phyloP scores from a whole-genome alignment of 2,797 vertebrate genomes.

The Schizothorax lantsangensis region DNA sequence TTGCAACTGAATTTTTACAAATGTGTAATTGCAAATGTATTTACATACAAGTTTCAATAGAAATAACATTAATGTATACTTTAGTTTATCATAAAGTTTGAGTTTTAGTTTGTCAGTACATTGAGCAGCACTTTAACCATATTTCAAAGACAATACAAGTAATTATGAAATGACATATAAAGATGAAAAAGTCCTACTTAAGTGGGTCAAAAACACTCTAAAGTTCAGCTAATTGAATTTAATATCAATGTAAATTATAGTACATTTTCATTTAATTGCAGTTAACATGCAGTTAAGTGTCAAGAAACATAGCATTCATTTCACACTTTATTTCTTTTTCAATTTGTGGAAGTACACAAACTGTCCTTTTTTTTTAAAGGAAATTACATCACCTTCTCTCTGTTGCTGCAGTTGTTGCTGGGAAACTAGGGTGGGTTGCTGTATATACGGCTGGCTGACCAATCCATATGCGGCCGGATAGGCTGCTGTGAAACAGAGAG shows the following conservation, averaged over 20 bases:
- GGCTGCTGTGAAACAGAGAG: slow-evolving; percentile 82
- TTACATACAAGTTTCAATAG: not conserved
- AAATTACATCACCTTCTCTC: slow-evolving; percentile 84
- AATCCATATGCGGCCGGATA: slow-evolving; percentile 92
- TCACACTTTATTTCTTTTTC: not conserved
- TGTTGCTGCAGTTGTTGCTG: slow-evolving; percentile 91
- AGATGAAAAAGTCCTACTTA: not conserved
- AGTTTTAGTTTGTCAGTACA: not conserved
- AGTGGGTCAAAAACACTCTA: not conserved
- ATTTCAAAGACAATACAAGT: not conserved
- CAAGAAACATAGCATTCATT: not conserved
- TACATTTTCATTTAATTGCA: not conserved
- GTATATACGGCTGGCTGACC: slow-evolving; percentile 89
- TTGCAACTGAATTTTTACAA: not conserved
- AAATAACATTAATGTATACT: not conserved
- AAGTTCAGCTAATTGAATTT: not conserved
- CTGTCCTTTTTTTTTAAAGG: slow-evolving; percentile 50
- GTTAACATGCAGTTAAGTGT: not conserved
- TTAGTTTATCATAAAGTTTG: not conserved
- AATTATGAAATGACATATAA: not conserved
- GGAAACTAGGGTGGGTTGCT: slow-evolving; percentile 87
- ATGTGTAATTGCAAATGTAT: not conserved
- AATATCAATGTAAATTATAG: not conserved
- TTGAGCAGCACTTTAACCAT: not conserved
- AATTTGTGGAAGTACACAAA: slow-evolving; percentile 61